These are phyloP conservation scores for Cricetomys ansorgei DNA, from an alignment of 2,113 vertebrate genomes.

Conservation along the genomic window DNA sequence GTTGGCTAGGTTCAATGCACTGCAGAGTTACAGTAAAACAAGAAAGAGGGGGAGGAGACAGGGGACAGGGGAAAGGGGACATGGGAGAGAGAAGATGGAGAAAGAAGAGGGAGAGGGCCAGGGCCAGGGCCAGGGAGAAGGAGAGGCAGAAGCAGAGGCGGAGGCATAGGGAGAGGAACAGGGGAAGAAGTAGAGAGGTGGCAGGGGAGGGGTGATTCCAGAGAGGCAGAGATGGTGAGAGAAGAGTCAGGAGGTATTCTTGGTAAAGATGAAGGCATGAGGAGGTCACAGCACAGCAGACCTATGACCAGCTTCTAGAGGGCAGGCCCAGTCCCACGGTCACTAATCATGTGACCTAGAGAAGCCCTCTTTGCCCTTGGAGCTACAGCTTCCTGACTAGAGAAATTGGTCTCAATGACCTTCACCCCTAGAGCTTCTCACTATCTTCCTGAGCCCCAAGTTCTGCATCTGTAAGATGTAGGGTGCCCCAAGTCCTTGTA, in stretches of 20 bases:
- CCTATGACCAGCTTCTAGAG: not conserved
- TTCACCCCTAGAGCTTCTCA: not conserved
- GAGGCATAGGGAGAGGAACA: not conserved
- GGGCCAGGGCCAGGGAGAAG: too few species aligned
- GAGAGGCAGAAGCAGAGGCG: not conserved
- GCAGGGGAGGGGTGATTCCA: not conserved
- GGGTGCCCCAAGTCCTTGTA: not conserved
- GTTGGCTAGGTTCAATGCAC: constrained; percentile 28
- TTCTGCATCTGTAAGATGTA: constrained; percentile 10
- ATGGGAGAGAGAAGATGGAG: too few species aligned
- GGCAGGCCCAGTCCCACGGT: not conserved
- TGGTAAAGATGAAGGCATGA: not conserved
- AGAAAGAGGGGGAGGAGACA: not conserved
- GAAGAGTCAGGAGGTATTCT: not conserved
- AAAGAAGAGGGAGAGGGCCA: fast-evolving
- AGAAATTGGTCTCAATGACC: not conserved
- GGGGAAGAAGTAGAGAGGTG: not conserved
- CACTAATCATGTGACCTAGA: not conserved
- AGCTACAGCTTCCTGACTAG: not conserved
- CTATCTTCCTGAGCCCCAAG: not conserved
- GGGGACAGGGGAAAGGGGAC: too few species aligned
- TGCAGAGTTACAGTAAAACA: not conserved
- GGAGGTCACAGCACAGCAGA: not conserved
- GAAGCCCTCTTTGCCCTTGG: not conserved
- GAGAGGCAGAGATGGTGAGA: not conserved